Conservation (phyloP, 2,113 vertebrate species). For the Irena cyanogastra region DNA sequence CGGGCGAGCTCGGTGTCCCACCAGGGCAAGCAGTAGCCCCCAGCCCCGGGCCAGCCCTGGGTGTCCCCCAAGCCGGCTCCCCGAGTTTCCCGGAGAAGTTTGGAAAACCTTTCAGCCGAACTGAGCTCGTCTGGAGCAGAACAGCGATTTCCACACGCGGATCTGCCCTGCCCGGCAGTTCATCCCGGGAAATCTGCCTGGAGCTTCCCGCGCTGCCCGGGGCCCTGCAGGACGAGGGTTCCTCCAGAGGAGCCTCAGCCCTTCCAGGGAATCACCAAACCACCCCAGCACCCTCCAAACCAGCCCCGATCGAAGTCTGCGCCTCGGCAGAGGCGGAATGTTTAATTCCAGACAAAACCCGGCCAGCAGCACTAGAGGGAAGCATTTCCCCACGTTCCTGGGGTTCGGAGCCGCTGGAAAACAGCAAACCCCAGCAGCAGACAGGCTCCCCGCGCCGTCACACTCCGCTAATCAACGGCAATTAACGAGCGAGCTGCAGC, state of each 20-base stretch:
- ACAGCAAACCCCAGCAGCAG: not conserved
- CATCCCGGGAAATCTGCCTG: not conserved
- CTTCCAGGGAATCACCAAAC: not conserved
- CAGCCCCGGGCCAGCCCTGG: rapidly evolving
- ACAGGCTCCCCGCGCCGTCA: not conserved
- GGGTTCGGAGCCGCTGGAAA: not conserved
- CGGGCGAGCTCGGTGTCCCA: rapidly evolving
- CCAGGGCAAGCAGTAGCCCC: not conserved
- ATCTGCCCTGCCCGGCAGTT: too few species aligned
- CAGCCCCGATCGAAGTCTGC: rapidly evolving
- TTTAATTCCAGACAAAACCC: rapidly evolving
- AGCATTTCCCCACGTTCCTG: not conserved
- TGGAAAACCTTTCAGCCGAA: rapidly evolving
- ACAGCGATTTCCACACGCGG: not conserved
- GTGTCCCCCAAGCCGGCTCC: rapidly evolving
- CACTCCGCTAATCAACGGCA: not conserved
- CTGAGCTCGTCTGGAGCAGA: not conserved
- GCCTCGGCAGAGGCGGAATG: rapidly evolving
- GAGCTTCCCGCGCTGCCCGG: not conserved
- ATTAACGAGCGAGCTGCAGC: not conserved
- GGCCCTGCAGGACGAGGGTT: not conserved
- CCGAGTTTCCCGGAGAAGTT: rapidly evolving
- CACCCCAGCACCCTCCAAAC: not conserved
- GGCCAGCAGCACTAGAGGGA: conserved; percentile 21
- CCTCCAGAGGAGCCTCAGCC: not conserved